Base-by-base conservation (phyloP, 2,113 vertebrate genomes). In the Spea bombifrons region DNA sequence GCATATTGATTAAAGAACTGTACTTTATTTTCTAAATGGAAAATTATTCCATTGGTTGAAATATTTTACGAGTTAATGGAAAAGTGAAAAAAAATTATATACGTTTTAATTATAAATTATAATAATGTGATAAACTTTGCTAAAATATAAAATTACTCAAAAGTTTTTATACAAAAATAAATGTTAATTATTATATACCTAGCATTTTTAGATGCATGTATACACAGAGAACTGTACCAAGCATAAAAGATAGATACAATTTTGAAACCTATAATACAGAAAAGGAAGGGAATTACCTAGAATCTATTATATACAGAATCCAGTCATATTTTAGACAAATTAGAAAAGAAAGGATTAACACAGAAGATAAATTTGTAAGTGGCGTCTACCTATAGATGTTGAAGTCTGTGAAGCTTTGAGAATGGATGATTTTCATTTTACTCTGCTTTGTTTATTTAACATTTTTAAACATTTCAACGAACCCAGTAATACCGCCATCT, bases 21-120 rank as follows among this genome's bases (percentile, higher is more conserved):
- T 83, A 82, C 85, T 90, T 88, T 89, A 86, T 86, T 90, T 87
- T 89, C 86, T 9, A 50, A 16, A 88, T 71, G 17, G 66, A 53
- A 85, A 85, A 73, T 82, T 84, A 61, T 87, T 88, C 6, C 48
- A 75, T 89, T 86, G 87, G 86, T 75, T 83, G 74, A 85, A 72
- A 71, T 8, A 16, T 44, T 55, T 17, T 69, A 47, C 75, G 49
- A 75, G 0, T 69, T 81, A 3, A 0, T 70, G 68, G 45, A 66
- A 74, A 85, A 83, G 63, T 83, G 88, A 7, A 87, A 88, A 46
- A 78, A 59, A 45, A 83, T 75, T 86, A 88, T 85, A 85, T 87
- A 81, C 82, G 65, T 83, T 16, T 86, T 84, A 45, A 85, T 81
- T 87, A 71, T 72, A 84, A 85, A 59, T 86, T 85, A 66, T 73